A percentile compares a stretch with the other conserved stretches of the same genome.
These are phyloP conservation scores for Brachionus asplanchnoidis DNA, from an alignment of 1,140 invertebrate genomes.

Conservation along the genomic window DNA sequence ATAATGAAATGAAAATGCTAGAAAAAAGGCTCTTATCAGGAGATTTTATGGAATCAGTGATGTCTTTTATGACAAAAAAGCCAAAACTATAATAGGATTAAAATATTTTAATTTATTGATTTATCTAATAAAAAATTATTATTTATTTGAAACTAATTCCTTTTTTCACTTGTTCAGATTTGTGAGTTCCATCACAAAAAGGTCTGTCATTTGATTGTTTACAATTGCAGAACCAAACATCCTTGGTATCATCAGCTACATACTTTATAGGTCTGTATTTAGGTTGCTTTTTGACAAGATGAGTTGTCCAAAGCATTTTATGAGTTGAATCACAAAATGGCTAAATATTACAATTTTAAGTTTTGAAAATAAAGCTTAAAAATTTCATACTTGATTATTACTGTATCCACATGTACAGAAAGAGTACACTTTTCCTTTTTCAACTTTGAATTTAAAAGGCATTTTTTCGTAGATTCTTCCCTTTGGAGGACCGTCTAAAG, in stretches of 20 bases:
- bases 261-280: conserved; percentile 70
- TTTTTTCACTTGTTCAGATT: conserved; percentile 65
- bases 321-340: conserved; percentile 92
- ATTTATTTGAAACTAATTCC: conserved; percentile 37
- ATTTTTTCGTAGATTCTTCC: conserved; percentile 66
- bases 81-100: not conserved
- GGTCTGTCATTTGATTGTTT: conserved; percentile 89
- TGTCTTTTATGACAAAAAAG: conserved; percentile 44
- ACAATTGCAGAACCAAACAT: conserved; percentile 96
- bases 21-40: conserved; percentile 63
- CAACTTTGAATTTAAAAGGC: conserved; percentile 73
- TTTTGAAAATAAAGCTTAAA: not conserved
- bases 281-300: conserved; percentile 58
- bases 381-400: conserved; percentile 65
- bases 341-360: conserved; percentile 57
- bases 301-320: conserved; percentile 62
- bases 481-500: conserved; percentile 45
- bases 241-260: conserved; percentile 76
- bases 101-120: not conserved
- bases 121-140: not conserved
- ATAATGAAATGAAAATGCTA: conserved; percentile 61
- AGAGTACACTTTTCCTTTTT: conserved; percentile 73
- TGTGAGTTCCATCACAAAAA: conserved; percentile 95
- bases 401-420: conserved; percentile 93
- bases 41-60: conserved; percentile 62